Percentiles rank a stretch among this genome's conserved stretches.
phyloP scores from a whole-genome alignment of 1,140 invertebrate species.

The Hirudo medicinalis region DNA sequence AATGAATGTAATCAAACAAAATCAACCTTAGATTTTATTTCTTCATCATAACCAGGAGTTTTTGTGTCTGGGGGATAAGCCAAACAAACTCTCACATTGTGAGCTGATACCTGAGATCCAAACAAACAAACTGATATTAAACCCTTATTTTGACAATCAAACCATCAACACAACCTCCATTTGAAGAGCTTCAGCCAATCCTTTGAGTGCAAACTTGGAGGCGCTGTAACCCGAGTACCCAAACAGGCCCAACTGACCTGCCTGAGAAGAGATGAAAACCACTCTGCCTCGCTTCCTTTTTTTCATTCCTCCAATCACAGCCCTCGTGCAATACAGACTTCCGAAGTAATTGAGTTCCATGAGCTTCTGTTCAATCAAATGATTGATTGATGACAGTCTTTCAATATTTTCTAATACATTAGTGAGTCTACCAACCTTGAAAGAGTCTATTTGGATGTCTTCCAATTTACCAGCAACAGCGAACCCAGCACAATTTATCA shows the following conservation, averaged over 20 bases:
- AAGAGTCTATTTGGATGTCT: slow-evolving; percentile 56
- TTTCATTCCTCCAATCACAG: slow-evolving; percentile 47
- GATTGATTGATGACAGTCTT: slow-evolving; percentile 2
- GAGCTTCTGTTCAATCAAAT: slow-evolving; percentile 38
- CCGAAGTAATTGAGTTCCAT: slow-evolving; percentile 50
- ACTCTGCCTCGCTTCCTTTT: slow-evolving; percentile 31
- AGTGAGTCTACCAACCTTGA: slow-evolving; percentile 46
- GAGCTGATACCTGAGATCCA: slow-evolving; percentile 50
- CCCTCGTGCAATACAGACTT: slow-evolving; percentile 45
- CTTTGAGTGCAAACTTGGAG: slow-evolving; percentile 85
- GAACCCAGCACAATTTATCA: slow-evolving; percentile 79
- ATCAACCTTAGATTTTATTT: slow-evolving; percentile 58
- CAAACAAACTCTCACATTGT: slow-evolving; percentile 71
- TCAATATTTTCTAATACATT: slow-evolving; percentile 22
- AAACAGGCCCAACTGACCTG: slow-evolving; percentile 75
- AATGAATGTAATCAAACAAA: not conserved
- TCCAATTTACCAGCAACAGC: slow-evolving; percentile 58
- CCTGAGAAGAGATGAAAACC: slow-evolving; percentile 69
- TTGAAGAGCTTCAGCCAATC: slow-evolving; percentile 76
- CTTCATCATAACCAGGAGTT: slow-evolving; percentile 80
- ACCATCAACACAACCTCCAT: slow-evolving; percentile 59
- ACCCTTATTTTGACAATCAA: not conserved
- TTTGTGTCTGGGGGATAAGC: slow-evolving; percentile 89
- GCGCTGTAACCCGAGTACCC: slow-evolving; percentile 80
- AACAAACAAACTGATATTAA: not conserved